These are phyloP conservation scores for Eupleurogrammus muticus DNA, from an alignment of 2,797 vertebrate species.

Conservation along the genomic window DNA sequence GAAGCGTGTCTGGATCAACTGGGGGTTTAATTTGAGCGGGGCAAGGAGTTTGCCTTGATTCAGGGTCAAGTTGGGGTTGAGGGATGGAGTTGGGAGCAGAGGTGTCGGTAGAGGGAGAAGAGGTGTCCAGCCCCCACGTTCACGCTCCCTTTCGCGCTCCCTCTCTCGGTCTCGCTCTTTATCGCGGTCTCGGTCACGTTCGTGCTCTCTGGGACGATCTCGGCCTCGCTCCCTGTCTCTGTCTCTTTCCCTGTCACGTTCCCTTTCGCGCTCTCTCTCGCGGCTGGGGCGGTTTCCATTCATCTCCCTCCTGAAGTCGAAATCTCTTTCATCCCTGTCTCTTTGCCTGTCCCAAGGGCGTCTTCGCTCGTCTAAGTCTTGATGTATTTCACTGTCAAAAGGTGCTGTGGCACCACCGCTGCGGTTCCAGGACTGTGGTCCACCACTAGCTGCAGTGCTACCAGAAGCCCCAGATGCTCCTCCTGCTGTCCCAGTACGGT, in stretches of 20 bases:
- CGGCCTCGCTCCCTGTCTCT: conserved; percentile 72
- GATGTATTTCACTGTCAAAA: conserved; percentile 91
- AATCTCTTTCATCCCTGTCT: conserved; percentile 96
- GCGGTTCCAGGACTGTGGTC: conserved; percentile 72
- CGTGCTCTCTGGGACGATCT: conserved; percentile 74
- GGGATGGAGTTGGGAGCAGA: conserved; percentile 77
- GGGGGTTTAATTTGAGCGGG: conserved; percentile 74
- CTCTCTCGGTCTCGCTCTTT: conserved; percentile 79
- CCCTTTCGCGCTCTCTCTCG: conserved; percentile 87
- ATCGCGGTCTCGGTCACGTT: conserved; percentile 76
- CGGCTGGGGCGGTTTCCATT: conserved; percentile 94
- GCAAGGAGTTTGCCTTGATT: conserved; percentile 74
- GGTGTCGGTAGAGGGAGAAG: conserved; percentile 83
- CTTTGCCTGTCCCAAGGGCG: conserved; percentile 97
- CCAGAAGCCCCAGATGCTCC: conserved; percentile 37
- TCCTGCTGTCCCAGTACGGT: conserved; percentile 78
- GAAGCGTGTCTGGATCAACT: conserved; percentile 65
- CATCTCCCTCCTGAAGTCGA: conserved; percentile 95
- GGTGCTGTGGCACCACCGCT: conserved; percentile 44
- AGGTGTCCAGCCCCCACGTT: conserved; percentile 79
- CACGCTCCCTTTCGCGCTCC: conserved; percentile 60
- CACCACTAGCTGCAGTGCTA: conserved; percentile 52
- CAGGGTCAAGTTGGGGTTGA: conserved; percentile 73
- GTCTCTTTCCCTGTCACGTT: conserved; percentile 76
- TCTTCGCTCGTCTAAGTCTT: conserved; percentile 97